Conservation (phyloP, 1,140 invertebrate genomes). For the Scaptomyza pallida region DNA sequence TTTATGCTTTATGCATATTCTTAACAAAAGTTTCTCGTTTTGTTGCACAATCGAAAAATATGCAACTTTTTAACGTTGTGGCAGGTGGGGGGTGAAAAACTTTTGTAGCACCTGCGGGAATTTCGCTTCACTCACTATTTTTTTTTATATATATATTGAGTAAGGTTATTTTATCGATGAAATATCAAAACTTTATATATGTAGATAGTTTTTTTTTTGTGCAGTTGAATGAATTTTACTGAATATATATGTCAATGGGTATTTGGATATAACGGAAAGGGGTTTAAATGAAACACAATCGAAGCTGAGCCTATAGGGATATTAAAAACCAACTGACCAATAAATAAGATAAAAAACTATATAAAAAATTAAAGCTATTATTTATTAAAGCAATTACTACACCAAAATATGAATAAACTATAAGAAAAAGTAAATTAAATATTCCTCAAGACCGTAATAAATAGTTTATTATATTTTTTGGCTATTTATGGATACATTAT, state of each 20-base stretch:
- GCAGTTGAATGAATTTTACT: constrained; percentile 12
- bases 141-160: constrained; percentile 11
- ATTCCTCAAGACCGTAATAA: too few species aligned
- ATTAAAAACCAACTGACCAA: too few species aligned
- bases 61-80: constrained; percentile 20
- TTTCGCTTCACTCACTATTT: neutral
- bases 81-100: constrained; percentile 18
- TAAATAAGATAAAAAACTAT: neutral
- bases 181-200: neutral
- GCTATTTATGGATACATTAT: constrained; percentile 9
- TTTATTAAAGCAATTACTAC: neutral
- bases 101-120: constrained; percentile 36
- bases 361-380: neutral
- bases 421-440: neutral
- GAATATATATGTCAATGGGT: neutral
- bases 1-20: constrained; percentile 44
- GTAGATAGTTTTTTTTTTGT: neutral
- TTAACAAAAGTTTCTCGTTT: constrained; percentile 38
- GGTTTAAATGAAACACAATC: too few species aligned
- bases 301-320: too few species aligned
- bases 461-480: neutral
- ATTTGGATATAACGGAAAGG: too few species aligned
- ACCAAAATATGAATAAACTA: neutral
- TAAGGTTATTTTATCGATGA: neutral
- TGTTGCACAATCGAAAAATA: constrained; percentile 15